Percentiles rank a stretch among this genome's conserved stretches.
Evolutionary conservation across 2,113 vertebrate species (phyloP).

Genomic region (Gobio gobio): DNA sequence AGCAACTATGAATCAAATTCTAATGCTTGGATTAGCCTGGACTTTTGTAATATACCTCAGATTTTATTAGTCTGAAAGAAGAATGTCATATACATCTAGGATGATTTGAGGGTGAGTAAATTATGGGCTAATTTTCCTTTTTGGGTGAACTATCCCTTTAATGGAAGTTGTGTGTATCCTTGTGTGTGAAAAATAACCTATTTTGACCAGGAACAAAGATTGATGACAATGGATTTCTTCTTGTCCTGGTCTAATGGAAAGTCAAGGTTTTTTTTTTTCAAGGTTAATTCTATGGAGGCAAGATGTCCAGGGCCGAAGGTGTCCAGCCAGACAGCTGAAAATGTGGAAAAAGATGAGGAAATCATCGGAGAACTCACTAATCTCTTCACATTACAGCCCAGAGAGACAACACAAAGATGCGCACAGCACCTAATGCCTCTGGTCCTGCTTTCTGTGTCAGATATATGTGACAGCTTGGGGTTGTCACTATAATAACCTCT

Average conservation of each 20-base stretch:
- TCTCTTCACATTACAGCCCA: slow-evolving; percentile 57
- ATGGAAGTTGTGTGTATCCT: neutral
- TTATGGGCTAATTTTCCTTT: too few species aligned
- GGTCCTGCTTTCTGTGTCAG: slow-evolving; percentile 64
- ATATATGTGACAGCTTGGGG: slow-evolving; percentile 60
- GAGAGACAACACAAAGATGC: slow-evolving; percentile 57
- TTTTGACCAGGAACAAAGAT: slow-evolving; percentile 58
- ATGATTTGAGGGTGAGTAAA: too few species aligned
- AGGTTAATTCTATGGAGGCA: slow-evolving; percentile 55
- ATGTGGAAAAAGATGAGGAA: slow-evolving; percentile 15
- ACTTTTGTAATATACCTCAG: too few species aligned
- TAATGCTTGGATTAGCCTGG: too few species aligned
- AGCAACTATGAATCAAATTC: too few species aligned
- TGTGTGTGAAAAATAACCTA: slow-evolving; percentile 48
- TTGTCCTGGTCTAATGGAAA: slow-evolving; percentile 57
- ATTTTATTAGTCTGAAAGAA: too few species aligned
- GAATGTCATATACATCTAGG: too few species aligned
- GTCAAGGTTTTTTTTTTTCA: slow-evolving; percentile 34
- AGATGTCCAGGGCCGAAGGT: neutral
- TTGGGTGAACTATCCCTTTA: too few species aligned
- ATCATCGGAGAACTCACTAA: slow-evolving; percentile 52
- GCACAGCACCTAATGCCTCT: slow-evolving; percentile 52
- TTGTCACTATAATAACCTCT: slow-evolving; percentile 54
- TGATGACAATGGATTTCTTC: slow-evolving; percentile 52
- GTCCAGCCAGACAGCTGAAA: neutral